phyloP scores from a whole-genome alignment of 2,113 vertebrate species.

The Perognathus longimembris region DNA sequence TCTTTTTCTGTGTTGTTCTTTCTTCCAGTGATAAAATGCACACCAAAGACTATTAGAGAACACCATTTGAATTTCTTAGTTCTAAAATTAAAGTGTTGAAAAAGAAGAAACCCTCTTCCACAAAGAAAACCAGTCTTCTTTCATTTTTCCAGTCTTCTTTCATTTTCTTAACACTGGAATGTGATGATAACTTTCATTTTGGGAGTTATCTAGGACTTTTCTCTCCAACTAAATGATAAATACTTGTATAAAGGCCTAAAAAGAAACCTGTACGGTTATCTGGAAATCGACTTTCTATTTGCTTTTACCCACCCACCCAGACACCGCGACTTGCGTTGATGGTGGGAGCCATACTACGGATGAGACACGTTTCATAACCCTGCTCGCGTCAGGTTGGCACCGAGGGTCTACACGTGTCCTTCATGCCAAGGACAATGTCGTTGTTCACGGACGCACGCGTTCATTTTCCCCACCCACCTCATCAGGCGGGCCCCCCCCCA shows the following conservation, averaged over 20 bases:
- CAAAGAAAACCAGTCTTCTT: conserved; percentile 28
- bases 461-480: no score
- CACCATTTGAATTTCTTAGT: conserved; percentile 49
- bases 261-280: not conserved
- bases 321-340: no score
- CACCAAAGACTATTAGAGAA: conserved; percentile 38
- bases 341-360: not conserved
- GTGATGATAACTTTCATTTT: conserved; percentile 47
- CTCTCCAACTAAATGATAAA: not conserved
- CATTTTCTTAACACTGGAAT: conserved; percentile 24
- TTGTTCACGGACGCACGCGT: no score
- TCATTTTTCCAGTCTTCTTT: conserved; percentile 16
- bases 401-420: no score
- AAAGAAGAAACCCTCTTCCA: not conserved
- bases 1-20: conserved; percentile 39
- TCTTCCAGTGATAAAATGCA: conserved; percentile 59
- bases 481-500: no score
- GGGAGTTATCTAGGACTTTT: not conserved
- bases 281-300: not conserved
- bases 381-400: no score
- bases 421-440: no score
- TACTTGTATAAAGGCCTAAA: not conserved
- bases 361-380: no score
- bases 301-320: not conserved
- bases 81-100: conserved; percentile 48